Evolutionary conservation across 2,888 invertebrate genomes (phyloP).

Genomic region (Microplitis manilae): DNA sequence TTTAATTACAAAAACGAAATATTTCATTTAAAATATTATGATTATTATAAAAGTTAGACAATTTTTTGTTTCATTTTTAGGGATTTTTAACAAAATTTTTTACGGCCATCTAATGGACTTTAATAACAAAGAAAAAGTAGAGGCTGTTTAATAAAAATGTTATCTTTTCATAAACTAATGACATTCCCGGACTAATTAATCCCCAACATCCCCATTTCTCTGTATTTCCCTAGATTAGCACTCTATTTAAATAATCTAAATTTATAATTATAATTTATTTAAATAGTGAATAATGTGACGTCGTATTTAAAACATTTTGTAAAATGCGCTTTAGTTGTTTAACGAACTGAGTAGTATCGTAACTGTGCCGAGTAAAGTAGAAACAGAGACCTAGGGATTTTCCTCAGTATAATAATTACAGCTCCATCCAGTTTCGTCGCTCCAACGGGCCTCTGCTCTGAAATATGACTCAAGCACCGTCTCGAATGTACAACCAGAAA

Average conservation of each 20-base stretch:
- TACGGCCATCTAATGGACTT: too few relatives aligned
- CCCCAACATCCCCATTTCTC: background rate
- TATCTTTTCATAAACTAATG: background rate
- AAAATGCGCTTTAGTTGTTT: background rate
- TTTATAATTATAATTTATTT: slow-evolving; percentile 1
- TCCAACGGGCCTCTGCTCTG: slow-evolving; percentile 28
- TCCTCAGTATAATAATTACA: slow-evolving; percentile 35
- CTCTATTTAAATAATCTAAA: background rate
- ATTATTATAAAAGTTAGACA: too few relatives aligned
- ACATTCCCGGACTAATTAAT: background rate
- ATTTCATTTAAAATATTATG: too few relatives aligned
- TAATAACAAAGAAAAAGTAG: background rate
- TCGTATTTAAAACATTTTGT: background rate
- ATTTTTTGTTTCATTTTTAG: too few relatives aligned
- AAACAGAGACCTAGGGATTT: slow-evolving; percentile 29
- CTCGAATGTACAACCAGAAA: slow-evolving; percentile 17
- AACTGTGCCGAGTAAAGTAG: background rate
- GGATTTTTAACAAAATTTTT: too few relatives aligned
- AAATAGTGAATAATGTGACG: background rate
- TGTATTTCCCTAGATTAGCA: background rate
- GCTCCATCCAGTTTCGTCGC: slow-evolving; percentile 35
- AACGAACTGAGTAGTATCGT: background rate
- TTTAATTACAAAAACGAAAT: too few relatives aligned
- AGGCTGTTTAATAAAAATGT: background rate
- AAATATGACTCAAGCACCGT: slow-evolving; percentile 36